Conservation (phyloP, 2,113 vertebrate species). For the Ginglymostoma cirratum region DNA sequence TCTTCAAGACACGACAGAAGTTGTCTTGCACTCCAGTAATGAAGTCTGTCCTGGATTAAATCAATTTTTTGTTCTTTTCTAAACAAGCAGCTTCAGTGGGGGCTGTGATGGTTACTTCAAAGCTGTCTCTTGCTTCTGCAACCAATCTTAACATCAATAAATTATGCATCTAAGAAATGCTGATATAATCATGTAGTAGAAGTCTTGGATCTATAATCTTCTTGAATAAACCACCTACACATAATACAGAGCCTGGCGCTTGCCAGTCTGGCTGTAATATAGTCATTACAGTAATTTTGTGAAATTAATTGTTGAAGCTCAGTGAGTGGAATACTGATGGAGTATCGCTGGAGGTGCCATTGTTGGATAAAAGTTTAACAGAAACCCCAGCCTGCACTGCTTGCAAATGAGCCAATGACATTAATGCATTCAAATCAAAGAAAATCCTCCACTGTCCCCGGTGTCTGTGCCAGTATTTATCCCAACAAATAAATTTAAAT, state of each 20-base stretch:
- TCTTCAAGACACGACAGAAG: background rate
- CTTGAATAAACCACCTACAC: background rate
- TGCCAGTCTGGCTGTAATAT: background rate
- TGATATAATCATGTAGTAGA: constrained; percentile 16
- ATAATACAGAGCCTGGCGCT: background rate
- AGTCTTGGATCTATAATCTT: background rate
- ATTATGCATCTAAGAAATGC: background rate
- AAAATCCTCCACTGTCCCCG: background rate
- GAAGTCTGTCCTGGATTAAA: background rate
- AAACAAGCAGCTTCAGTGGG: background rate
- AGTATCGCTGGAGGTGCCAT: background rate
- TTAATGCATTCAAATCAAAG: background rate
- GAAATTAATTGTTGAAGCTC: background rate
- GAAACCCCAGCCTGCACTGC: background rate
- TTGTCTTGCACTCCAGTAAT: background rate
- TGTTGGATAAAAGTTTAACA: background rate
- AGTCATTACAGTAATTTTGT: background rate
- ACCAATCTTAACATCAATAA: constrained; percentile 21
- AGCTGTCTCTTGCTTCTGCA: constrained; percentile 14
- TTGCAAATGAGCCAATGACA: background rate
- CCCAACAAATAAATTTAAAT: background rate
- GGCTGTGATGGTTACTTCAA: background rate
- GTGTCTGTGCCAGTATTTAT: background rate
- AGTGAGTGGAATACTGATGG: background rate
- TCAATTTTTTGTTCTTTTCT: background rate